Base-by-base conservation (phyloP, 2,797 vertebrate genomes). In the Tragelaphus eurycerus region DNA sequence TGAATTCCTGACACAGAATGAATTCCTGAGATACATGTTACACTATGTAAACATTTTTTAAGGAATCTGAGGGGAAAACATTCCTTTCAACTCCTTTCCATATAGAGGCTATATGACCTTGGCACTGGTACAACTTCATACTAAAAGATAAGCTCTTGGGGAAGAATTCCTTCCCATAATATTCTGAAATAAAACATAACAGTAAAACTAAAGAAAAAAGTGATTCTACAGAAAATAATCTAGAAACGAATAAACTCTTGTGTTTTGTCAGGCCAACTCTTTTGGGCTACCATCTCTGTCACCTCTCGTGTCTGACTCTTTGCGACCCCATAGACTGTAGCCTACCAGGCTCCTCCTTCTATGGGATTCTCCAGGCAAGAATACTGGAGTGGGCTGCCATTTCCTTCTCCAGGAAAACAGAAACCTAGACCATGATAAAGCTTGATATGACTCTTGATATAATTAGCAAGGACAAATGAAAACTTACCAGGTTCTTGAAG, bases 401-500 rank as follows among this genome's bases (percentile, higher is more conserved):
- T 43, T 43, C 43, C 43, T 43, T 43, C 43, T 43, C 43, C 43
- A 43, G 38, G 38, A 43, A 43, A 94, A 67, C 11, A 48, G 31
- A 95, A 94, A 81, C 16, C 12, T 12, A 81, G 52, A 95, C 38
- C 34, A 74, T 4, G 10, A 34, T 17, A 84, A 34, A 81, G 10
- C 8, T 87, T 16, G 0, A 43, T 52, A 52, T 71, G 3, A 3
- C 7, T 38, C 64, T 57, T 10, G 31, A 92, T 64, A 82, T 48
- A 52, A 86, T 92, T 55, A 86, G 19, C 27, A 59, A 95, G 60
- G 19, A 74, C 29, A 86, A 87, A 34, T 48, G 27, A 93, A 81
- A 92, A 97, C 93, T 96, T 98, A 99, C 99, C 99, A 71, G 99
- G 99, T 81, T 99, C 99, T 78, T 99, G 97, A 92, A 98, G 96